Conservation (phyloP, 2,888 invertebrate species). For the Sarcophaga rosellei region DNA sequence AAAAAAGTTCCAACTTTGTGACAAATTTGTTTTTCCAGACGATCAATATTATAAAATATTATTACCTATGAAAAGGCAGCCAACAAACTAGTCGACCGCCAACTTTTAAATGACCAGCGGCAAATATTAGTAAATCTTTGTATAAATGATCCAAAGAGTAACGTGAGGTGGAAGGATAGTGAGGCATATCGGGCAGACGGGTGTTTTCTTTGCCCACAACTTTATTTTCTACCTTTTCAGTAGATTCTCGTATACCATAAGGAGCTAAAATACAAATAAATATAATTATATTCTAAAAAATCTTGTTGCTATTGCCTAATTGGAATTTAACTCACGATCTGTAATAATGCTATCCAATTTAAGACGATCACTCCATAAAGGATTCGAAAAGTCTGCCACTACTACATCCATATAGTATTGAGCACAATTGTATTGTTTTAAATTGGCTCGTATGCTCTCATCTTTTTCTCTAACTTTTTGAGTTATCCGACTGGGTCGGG, state of each 20-base stretch:
- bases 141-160: slow-evolving; percentile 93
- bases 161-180: slow-evolving; percentile 92
- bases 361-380: slow-evolving; percentile 87
- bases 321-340: slow-evolving; percentile 89
- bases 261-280: slow-evolving; percentile 87
- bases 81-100: slow-evolving; percentile 95
- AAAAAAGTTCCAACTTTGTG: no score
- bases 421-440: slow-evolving; percentile 91
- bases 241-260: slow-evolving; percentile 97
- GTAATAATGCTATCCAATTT: slow-evolving; percentile 96
- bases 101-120: slow-evolving; percentile 88
- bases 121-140: slow-evolving; percentile 91
- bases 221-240: slow-evolving; percentile 86
- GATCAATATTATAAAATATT: background rate
- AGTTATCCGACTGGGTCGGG: slow-evolving; percentile 89
- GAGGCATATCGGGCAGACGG: slow-evolving; percentile 86
- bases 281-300: background rate
- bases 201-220: slow-evolving; percentile 81
- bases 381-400: slow-evolving; percentile 94
- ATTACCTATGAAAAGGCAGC: slow-evolving; percentile 93
- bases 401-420: slow-evolving; percentile 92
- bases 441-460: slow-evolving; percentile 94
- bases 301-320: background rate
- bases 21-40: no score
- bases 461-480: slow-evolving; percentile 90